Evolutionary conservation across 2,888 invertebrate genomes (phyloP).

Genomic region (Elegia similella): DNA sequence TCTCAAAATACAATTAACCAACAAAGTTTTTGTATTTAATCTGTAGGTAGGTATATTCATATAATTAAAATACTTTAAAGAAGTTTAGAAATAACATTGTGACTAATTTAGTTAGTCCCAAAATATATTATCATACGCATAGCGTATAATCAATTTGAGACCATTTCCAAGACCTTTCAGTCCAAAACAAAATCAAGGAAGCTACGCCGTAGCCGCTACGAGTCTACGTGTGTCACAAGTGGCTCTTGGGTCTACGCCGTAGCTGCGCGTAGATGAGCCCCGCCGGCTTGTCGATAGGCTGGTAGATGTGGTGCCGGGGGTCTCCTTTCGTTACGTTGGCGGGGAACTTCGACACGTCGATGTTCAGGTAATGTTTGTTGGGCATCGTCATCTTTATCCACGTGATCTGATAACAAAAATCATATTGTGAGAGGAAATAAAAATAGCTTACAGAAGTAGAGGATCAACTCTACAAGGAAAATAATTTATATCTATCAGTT

Average conservation of each 20-base stretch:
- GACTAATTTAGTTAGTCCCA: background rate
- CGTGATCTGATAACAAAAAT: conserved; percentile 75
- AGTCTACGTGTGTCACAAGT: conserved; percentile 75
- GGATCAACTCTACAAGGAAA: too few relatives aligned
- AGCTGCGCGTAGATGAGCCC: conserved; percentile 89
- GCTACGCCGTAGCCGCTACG: conserved; percentile 53
- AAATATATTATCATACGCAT: background rate
- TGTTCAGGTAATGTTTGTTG: conserved; percentile 89
- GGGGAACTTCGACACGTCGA: conserved; percentile 88
- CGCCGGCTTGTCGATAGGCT: conserved; percentile 89
- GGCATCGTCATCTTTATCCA: conserved; percentile 90
- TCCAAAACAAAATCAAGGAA: background rate
- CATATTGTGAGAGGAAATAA: too few relatives aligned
- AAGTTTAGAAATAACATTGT: background rate
- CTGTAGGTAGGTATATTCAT: too few relatives aligned
- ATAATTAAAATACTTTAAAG: too few relatives aligned
- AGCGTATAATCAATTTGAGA: background rate
- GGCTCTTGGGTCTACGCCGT: conserved; percentile 81
- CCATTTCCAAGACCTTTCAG: background rate
- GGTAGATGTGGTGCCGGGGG: conserved; percentile 85
- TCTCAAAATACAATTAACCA: too few relatives aligned
- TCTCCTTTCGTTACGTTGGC: conserved; percentile 83
- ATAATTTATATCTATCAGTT: too few relatives aligned
- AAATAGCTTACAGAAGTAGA: background rate
- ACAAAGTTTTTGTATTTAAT: too few relatives aligned